These are phyloP conservation scores for Indri indri DNA, from an alignment of 2,113 vertebrate species.

Conservation along the genomic window DNA sequence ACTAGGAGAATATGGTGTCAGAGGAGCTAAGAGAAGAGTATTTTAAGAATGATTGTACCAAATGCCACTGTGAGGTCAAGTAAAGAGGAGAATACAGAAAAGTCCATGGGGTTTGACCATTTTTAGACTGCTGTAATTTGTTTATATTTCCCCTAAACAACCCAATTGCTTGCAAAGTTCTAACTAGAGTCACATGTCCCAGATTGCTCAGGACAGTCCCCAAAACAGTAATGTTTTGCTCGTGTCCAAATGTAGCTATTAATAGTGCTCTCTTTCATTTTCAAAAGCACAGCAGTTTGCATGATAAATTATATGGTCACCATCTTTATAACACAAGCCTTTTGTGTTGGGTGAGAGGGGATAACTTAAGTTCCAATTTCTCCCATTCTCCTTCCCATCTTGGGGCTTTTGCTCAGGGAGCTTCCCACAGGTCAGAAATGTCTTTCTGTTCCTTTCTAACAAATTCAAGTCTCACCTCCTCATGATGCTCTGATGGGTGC, in stretches of 20 bases:
- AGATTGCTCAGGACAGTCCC: neutral
- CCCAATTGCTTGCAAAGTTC: neutral
- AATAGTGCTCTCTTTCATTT: neutral
- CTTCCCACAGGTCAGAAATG: neutral
- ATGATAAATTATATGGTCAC: neutral
- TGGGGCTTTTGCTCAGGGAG: neutral
- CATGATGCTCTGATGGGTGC: neutral
- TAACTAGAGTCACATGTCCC: neutral
- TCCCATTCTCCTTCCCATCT: neutral
- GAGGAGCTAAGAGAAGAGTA: neutral
- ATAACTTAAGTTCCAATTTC: neutral
- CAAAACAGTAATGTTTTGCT: neutral
- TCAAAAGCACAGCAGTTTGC: neutral
- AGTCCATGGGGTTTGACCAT: neutral
- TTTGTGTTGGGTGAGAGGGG: neutral
- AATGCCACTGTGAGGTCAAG: neutral
- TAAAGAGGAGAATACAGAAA: neutral
- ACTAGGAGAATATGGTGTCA: neutral
- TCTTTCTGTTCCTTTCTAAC: neutral
- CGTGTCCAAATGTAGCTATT: neutral
- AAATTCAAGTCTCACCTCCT: neutral
- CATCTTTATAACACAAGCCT: neutral
- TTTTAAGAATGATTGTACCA: neutral
- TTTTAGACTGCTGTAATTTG: neutral
- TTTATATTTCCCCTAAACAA: neutral